Evolutionary conservation across 2,797 vertebrate genomes (phyloP), one percentile per base, ranked within the genome.

Genomic region (Peromyscus attwateri): DNA sequence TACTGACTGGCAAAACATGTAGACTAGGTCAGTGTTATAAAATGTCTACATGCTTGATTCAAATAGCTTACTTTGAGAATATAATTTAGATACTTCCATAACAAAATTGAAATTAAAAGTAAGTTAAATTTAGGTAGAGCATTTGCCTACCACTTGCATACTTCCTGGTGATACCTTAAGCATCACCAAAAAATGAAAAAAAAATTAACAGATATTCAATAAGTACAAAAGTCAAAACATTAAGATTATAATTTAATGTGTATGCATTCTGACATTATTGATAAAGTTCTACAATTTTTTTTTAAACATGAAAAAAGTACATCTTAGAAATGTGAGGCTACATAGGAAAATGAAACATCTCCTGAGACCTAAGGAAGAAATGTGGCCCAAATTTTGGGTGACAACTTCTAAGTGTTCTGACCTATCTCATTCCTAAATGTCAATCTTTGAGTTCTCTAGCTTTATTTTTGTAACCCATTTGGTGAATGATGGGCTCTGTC

Each of bases 401-500:
- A 21, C 34, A 73, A 82, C 84, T 96, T 96, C 62, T 91, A 94
- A 60, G 17, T 49, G 90, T 95, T 87, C 14, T 87, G n/a, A 94
- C 68, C 79, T 70, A 77, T 71, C 3, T 70, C 52, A 49, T 76
- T 81, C 34, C 6, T 87, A 95, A 55, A 87, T 64, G 19, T 87
- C 55, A 14, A 70, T 94, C n/a, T 55, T 34, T 88, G 46, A 88
- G 11, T 71, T 34, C 1, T 34, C 4, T 4, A 31, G 37, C 87
- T 85, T 92, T 70, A 92, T 89, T 97, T 93, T 85, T 62, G 77
- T 90, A 92, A 95, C 25, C 43, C 29, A 27, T 90, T 93, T 89
- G 16, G 76, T 95, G 37, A 96, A 94, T 89, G 70, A 96, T 92
- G 40, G 19, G 23, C 31, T 95, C 87, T 97, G 83, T 96, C 34